Evolutionary conservation across 1,140 invertebrate species (phyloP), one percentile per base, ranked within the genome.

Genomic region (Aphaenogaster ashmeadi): DNA sequence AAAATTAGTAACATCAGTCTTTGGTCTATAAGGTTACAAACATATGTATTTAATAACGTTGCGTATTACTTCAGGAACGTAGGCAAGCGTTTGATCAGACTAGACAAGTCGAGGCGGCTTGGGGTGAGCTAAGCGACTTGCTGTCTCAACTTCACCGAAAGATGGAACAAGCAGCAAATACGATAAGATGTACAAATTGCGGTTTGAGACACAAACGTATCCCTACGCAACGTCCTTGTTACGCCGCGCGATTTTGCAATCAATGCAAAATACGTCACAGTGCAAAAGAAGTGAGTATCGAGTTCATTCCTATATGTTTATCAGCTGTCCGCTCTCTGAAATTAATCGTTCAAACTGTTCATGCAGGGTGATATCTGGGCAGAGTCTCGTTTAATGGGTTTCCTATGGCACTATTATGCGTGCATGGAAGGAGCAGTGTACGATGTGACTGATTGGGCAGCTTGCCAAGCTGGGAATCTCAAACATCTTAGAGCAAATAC

Each of bases 401-500:
- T 99, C 88, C 96, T 98, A 60, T 99, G 98, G 97, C 97, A 98
- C 95, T 99, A 99, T 96, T 99, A 98, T 95, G 98, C 98, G n/a
- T 98, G 98, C 90, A 99, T 99, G 98, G 98, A 99, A 95, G 98
- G 98, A 64, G 97, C 97, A 85, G 97, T 99, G 15, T 99, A 98
- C 94, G 98, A 99, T 95, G 99, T 99, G 80, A 99, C 98, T 44
- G 98, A 99, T 94, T 99, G 98, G 98, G 98, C 98, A 54, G 97
- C 97, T 87, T 99, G 98, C 95, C 98, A 99, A 96, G 98, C 97
- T 91, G 97, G 97, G 88, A 98, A 97, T 92, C 95, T 98, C 81
- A 97, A 97, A 89, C 97, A 98, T 94, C 95, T 98, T 78, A 96
- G 97, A 94, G 97, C 98, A 11, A 98, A 99, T 95, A 98, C 98